Conservation (phyloP, 2,888 invertebrate genomes). For the Mactromeris polynyma region DNA sequence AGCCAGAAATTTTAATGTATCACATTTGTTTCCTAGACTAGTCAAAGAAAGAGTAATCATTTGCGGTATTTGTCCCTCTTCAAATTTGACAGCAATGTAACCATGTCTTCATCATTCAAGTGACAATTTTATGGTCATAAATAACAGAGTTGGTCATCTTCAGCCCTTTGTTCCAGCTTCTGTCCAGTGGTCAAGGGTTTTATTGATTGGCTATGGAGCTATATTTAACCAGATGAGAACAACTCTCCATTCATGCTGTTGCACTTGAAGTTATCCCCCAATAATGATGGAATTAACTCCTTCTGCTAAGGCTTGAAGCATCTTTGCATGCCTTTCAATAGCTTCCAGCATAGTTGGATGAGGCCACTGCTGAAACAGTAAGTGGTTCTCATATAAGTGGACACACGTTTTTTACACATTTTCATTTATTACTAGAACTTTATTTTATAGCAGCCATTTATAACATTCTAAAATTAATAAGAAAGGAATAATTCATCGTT, state of each 20-base stretch:
- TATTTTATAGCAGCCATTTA: no score
- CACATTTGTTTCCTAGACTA: no score
- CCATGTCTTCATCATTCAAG: not conserved
- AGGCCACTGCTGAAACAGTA: not conserved
- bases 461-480: no score
- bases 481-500: no score
- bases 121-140: constrained; percentile 6
- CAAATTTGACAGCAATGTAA: no score
- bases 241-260: not conserved
- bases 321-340: constrained; percentile 2
- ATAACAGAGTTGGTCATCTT: not conserved
- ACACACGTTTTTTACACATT: no score
- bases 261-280: not conserved
- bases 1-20: no score
- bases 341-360: not conserved
- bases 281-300: constrained; percentile 8
- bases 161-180: not conserved
- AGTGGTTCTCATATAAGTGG: not conserved
- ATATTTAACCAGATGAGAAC: not conserved
- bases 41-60: no score
- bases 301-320: not conserved
- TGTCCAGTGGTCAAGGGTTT: constrained; percentile 6
- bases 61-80: no score
- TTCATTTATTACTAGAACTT: no score
- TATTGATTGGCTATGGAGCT: not conserved